These are phyloP conservation scores for Tridacna crocea DNA, from an alignment of 2,888 invertebrate genomes.

Conservation along the genomic window DNA sequence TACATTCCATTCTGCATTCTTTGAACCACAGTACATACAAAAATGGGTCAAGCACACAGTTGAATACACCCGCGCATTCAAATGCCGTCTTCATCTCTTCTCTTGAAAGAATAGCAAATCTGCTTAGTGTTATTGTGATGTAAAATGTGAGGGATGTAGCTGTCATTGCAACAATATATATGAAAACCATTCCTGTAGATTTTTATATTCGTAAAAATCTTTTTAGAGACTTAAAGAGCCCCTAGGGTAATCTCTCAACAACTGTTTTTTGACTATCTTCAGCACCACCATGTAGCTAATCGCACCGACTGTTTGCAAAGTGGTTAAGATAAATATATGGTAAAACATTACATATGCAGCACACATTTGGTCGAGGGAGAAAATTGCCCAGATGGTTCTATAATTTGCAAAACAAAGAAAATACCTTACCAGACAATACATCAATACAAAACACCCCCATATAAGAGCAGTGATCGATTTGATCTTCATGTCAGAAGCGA, in stretches of 20 bases:
- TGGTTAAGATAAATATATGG: neutral
- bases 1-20: too few relatives aligned
- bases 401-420: neutral
- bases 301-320: neutral
- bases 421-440: neutral
- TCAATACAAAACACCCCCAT: neutral
- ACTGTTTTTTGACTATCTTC: neutral
- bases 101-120: too few relatives aligned
- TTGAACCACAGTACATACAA: too few relatives aligned
- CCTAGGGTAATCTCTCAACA: neutral
- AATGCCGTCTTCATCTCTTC: too few relatives aligned
- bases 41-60: too few relatives aligned
- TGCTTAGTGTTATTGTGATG: neutral
- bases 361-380: neutral
- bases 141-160: neutral
- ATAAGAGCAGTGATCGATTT: neutral
- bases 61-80: too few relatives aligned
- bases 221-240: neutral
- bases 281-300: neutral
- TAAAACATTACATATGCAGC: neutral
- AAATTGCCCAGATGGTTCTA: neutral
- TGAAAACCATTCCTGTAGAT: neutral
- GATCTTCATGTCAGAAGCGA: neutral
- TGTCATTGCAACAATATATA: neutral
- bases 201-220: neutral